Evolutionary conservation across 2,113 vertebrate species (phyloP).

Genomic region (Pipa parva): DNA sequence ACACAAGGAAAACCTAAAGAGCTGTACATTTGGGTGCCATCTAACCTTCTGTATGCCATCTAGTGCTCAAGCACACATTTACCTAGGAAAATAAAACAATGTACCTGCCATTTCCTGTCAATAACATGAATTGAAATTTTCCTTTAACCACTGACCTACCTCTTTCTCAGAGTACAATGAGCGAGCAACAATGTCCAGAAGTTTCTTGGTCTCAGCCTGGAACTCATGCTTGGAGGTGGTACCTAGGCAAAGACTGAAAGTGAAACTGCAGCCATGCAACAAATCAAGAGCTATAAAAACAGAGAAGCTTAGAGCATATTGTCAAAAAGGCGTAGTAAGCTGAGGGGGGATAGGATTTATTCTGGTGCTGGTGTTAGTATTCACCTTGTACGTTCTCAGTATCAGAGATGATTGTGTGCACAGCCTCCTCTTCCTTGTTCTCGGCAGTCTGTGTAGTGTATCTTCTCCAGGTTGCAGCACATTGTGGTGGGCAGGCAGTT

Average conservation of each 20-base stretch:
- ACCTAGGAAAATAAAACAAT: background rate
- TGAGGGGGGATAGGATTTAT: background rate
- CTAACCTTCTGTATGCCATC: background rate
- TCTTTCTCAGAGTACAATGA: conserved; percentile 97
- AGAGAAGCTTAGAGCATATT: too few species aligned
- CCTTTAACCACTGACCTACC: conserved; percentile 55
- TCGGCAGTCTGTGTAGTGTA: conserved; percentile 78
- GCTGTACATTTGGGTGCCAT: background rate
- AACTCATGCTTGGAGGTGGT: conserved; percentile 84
- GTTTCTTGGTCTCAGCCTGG: conserved; percentile 94
- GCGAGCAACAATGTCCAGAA: conserved; percentile 91
- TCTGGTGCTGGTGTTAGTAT: background rate
- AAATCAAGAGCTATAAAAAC: too few species aligned
- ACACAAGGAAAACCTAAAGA: background rate
- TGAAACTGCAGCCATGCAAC: background rate
- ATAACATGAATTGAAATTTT: background rate
- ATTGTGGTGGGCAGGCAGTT: conserved; percentile 24
- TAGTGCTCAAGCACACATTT: background rate
- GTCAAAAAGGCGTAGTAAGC: too few species aligned
- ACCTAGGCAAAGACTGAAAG: conserved; percentile 59
- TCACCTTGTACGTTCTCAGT: conserved; percentile 81
- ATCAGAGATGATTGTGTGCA: conserved; percentile 77
- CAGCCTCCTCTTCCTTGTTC: conserved; percentile 60
- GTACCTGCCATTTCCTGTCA: background rate
- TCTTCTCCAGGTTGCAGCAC: conserved; percentile 18